phyloP scores from a whole-genome alignment of 1,140 invertebrate genomes.

The Prorops nasuta region DNA sequence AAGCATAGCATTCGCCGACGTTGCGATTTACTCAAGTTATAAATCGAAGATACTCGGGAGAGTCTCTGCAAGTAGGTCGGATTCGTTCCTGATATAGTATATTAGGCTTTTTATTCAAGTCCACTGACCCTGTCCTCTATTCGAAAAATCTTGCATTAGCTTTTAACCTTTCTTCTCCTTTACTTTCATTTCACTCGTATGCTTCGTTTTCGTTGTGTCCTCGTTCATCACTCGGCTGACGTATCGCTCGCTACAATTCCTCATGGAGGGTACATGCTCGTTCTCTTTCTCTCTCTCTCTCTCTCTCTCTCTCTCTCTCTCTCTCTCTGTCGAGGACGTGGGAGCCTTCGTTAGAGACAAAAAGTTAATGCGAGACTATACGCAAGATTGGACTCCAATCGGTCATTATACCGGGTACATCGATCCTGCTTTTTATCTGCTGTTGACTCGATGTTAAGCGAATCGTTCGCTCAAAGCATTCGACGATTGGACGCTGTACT shows the following conservation, averaged over 20 bases:
- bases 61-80: slow-evolving; percentile 12
- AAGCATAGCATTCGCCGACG: slow-evolving; percentile 21
- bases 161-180: too few species aligned
- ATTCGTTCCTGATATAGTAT: slow-evolving; percentile 6
- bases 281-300: too few species aligned
- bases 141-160: too few species aligned
- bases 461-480: slow-evolving; percentile 21
- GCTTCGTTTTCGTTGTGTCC: too few species aligned
- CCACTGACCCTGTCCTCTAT: too few species aligned
- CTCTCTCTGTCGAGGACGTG: slow-evolving; percentile 5
- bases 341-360: slow-evolving; percentile 24
- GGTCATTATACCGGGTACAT: slow-evolving; percentile 22
- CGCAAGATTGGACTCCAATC: slow-evolving; percentile 27
- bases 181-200: too few species aligned
- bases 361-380: slow-evolving; percentile 27
- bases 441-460: slow-evolving; percentile 36
- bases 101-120: too few species aligned
- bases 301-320: too few species aligned
- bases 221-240: too few species aligned
- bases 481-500: too few species aligned
- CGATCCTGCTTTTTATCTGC: slow-evolving; percentile 33
- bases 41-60: slow-evolving; percentile 10
- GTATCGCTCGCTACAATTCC: too few species aligned
- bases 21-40: slow-evolving; percentile 19
- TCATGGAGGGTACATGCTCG: too few species aligned